Base-by-base conservation (phyloP, 2,888 invertebrate species). In the Galerucella calmariensis region DNA sequence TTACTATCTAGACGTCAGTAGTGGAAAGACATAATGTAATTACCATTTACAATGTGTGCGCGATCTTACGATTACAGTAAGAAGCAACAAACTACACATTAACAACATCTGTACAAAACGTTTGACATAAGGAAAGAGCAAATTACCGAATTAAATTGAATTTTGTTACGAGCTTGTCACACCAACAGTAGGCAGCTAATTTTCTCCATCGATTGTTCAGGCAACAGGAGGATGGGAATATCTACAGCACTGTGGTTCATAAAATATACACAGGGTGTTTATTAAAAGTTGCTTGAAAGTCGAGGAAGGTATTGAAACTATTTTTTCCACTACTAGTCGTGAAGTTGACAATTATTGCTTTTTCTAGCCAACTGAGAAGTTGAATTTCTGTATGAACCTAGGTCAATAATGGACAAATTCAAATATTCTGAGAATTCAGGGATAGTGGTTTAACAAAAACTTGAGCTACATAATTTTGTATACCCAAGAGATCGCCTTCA, bases 61-160 rank as follows among this genome's bases (percentile, higher is more conserved):
- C 35, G n/a, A 35, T 62, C 35, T 35, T n/a, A 27, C 11, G 41
- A 62, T 27, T 41, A 58, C 12, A 62, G 16, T 35, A 62, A 62
- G 62, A 16, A 62, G n/a, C 62, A 62, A 16, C 62, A 62, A 27
- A 59, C 27, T 12, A 62, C 14, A 44, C 35, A 62, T 62, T 62
- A 62, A 41, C 62, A 62, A 44, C 62, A 62, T 62, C 66, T 48
- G 58, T 48, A 66, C 58, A 27, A 72, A 72, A 69, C 51, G 69
- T 48, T 67, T 67, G 62, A 62, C 62, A 62, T 41, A 10, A 62
- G n/a, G 41, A 68, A 24, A 11, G 68, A 59, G 59, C 59, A 6
- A 59, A 44, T 56, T 68, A 20, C 58, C 3, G 41, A 20, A 68
- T 68, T 68, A 68, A 41, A 68, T 58, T 62, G 44, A 62, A 41